phyloP scores from a whole-genome alignment of 2,113 vertebrate species.

The Porphyrio hochstetteri region DNA sequence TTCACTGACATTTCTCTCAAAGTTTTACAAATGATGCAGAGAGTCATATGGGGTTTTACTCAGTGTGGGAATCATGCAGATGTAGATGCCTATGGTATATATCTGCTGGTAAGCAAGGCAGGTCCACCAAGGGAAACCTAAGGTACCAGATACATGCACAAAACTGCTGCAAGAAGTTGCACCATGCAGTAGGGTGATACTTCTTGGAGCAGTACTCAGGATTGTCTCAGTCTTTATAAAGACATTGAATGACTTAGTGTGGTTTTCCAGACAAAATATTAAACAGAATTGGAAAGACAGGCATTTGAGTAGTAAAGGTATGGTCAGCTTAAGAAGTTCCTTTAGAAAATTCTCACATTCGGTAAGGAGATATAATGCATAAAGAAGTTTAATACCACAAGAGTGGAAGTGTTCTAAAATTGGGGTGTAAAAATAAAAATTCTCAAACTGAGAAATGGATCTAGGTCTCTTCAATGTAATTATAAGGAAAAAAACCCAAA shows the following conservation, averaged over 20 bases:
- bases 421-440: background rate
- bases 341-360: background rate
- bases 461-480: background rate
- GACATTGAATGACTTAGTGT: background rate
- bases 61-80: background rate
- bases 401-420: background rate
- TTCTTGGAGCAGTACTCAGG: background rate
- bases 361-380: background rate
- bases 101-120: background rate
- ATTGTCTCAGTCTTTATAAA: background rate
- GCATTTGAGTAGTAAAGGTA: background rate
- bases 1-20: background rate
- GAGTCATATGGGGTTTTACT: background rate
- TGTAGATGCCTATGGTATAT: background rate
- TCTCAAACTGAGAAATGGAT: background rate
- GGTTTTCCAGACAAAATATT: background rate
- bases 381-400: background rate
- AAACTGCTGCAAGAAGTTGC: background rate
- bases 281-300: background rate
- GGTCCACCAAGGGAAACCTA: background rate
- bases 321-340: background rate
- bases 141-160: background rate
- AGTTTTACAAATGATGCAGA: background rate
- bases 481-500: background rate
- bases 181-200: fast-evolving